phyloP scores from a whole-genome alignment of 2,888 invertebrate genomes.

The Lasioglossum oenotherae region DNA sequence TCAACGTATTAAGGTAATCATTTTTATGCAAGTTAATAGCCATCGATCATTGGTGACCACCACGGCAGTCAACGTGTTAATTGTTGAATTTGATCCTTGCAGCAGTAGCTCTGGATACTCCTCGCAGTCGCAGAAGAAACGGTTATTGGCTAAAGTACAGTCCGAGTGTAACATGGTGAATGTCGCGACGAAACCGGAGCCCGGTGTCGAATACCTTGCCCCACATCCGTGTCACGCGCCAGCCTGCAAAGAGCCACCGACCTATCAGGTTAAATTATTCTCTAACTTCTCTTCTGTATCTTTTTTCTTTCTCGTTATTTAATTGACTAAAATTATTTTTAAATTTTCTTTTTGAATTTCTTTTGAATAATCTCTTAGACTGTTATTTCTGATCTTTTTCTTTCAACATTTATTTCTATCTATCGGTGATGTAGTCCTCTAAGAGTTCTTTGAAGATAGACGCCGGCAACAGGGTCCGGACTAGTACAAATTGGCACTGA shows the following conservation, averaged over 20 bases:
- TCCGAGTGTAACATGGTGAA: conserved; percentile 88
- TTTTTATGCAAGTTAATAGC: not conserved
- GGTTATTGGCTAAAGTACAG: conserved; percentile 94
- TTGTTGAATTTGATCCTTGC: conserved; percentile 31
- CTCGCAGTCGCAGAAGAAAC: conserved; percentile 95
- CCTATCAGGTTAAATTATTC: conserved; percentile 80
- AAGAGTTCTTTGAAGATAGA: conserved; percentile 4
- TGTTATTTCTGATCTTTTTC: not conserved
- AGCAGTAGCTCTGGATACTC: conserved; percentile 83
- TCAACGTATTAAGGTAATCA: no score
- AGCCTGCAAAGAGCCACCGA: conserved; percentile 85
- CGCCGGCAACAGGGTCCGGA: not conserved
- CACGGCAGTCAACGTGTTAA: not conserved
- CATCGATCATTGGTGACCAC: not conserved
- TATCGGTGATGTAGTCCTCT: not conserved
- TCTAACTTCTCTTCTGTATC: not conserved
- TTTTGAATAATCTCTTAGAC: not conserved
- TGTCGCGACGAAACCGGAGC: conserved; percentile 88
- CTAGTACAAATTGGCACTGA: conserved; percentile 6
- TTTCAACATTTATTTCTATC: not conserved
- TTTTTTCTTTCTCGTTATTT: not conserved
- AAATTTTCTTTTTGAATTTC: not conserved
- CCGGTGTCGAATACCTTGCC: conserved; percentile 85
- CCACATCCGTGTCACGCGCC: conserved; percentile 84
- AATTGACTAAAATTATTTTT: not conserved